Conservation (phyloP, 1,140 invertebrate genomes). For the Streblospio benedicti region DNA sequence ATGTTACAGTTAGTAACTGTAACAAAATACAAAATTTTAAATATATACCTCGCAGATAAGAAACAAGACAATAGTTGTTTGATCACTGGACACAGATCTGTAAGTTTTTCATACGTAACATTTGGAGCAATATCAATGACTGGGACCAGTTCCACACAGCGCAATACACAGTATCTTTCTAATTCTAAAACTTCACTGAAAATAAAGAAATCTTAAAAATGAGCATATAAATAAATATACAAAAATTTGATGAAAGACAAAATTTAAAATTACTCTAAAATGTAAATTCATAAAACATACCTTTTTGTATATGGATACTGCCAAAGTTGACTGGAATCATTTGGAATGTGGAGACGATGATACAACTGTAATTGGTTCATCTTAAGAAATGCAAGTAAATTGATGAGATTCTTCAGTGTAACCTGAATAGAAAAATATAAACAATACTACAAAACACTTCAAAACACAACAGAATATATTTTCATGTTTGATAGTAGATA, state of each 20-base stretch:
- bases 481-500: no score
- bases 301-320: conserved; percentile 34
- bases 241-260: background rate
- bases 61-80: conserved; percentile 53
- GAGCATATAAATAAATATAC: background rate
- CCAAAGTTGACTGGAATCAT: conserved; percentile 26
- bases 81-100: conserved; percentile 53
- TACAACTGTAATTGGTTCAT: conserved; percentile 50
- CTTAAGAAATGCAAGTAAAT: conserved; percentile 56
- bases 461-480: background rate
- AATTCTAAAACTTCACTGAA: conserved; percentile 56
- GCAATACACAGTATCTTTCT: conserved; percentile 56
- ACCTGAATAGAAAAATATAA: conserved; percentile 45
- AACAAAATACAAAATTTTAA: no score
- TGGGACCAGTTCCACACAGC: conserved; percentile 52
- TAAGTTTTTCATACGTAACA: conserved; percentile 52
- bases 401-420: conserved; percentile 54
- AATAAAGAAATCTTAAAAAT: background rate
- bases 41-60: conserved; percentile 49
- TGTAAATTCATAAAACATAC: conserved; percentile 21
- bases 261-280: background rate
- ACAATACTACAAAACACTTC: background rate
- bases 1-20: no score
- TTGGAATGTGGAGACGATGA: conserved; percentile 29
- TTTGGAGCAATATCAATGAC: conserved; percentile 56